Evolutionary conservation across 2,888 invertebrate species (phyloP), one percentile per base, ranked within the genome.

Genomic region (Agrochola lychnidis): DNA sequence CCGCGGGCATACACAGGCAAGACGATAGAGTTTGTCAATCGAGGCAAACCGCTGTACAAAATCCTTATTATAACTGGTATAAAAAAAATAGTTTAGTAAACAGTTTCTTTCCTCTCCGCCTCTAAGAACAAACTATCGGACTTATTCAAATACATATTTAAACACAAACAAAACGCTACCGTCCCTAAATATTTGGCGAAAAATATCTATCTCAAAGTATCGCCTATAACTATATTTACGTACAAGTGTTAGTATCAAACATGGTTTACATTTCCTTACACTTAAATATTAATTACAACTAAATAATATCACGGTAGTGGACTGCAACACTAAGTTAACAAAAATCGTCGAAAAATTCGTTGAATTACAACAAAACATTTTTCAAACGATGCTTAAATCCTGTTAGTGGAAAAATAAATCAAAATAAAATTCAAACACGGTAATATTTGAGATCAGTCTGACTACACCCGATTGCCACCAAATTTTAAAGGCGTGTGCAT

Each of bases 401-500:
- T 82, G 87, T 77, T 78, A 86, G 70, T 85, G 71, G 62, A 77
- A 75, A 79, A 57, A 69, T 64, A 78, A 80, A 76, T 82, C 76
- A 74, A 77, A 80, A 71, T 83, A 71, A 72, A 57, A 78, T 76
- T 76, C 78, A 85, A 86, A 87, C 82, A 82, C 83, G 79, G 76
- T 75, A 53, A 72, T 74, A 73, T 73, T 81, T 93, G 94, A 94
- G 94, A 94, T 94, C 94, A 93, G 88, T 88, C 85, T 89, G 91
- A 93, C 93, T 93, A 91, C 82, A 70, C 75, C 90, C 86, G 91
- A 73, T 94, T 95, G 95, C 96, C 95, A 95, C 94, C 91, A 86
- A 90, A 76, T 84, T 73, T 67, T 71, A 76, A 87, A 84, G 83
- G 78, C 82, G 83, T 66, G 87, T 86, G 85, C 73, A 79, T 59